A percentile compares a stretch with the other conserved stretches of the same genome.
These are phyloP conservation scores for Habroteleia sp. DNA, from an alignment of 2,888 invertebrate genomes.

Conservation along the genomic window DNA sequence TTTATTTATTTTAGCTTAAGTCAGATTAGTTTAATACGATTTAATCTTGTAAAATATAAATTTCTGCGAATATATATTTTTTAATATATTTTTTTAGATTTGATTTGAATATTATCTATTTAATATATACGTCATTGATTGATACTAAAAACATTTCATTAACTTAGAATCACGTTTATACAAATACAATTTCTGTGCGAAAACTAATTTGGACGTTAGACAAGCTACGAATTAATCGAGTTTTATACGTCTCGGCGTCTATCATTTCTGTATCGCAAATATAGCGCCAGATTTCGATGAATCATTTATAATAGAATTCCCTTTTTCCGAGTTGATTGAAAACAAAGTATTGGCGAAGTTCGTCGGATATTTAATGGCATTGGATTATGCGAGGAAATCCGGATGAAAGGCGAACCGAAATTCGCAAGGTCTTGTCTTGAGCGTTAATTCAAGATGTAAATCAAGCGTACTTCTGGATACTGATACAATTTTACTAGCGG, in stretches of 20 bases:
- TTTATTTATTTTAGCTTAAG: no score
- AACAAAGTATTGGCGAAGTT: conserved; percentile 17
- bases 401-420: conserved; percentile 18
- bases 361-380: conserved; percentile 21
- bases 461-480: conserved; percentile 29
- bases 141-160: conserved; percentile 12
- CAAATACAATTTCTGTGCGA: conserved; percentile 12
- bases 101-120: no score
- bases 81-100: no score
- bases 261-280: conserved; percentile 20
- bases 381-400: conserved; percentile 1
- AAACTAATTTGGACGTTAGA: conserved; percentile 31
- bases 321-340: conserved; percentile 12
- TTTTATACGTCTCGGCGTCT: conserved; percentile 22
- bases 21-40: no score
- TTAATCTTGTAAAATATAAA: no score
- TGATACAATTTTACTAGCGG: conserved; percentile 47
- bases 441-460: conserved; percentile 31
- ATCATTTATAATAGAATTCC: conserved; percentile 24
- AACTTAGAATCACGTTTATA: conserved; percentile 13
- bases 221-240: conserved; percentile 23
- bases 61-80: no score
- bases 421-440: conserved; percentile 21
- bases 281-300: background rate
- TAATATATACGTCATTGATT: no score